Base-by-base conservation (phyloP, 92 coral and sea anemone genomes). In the Desmophyllum pertusum region DNA sequence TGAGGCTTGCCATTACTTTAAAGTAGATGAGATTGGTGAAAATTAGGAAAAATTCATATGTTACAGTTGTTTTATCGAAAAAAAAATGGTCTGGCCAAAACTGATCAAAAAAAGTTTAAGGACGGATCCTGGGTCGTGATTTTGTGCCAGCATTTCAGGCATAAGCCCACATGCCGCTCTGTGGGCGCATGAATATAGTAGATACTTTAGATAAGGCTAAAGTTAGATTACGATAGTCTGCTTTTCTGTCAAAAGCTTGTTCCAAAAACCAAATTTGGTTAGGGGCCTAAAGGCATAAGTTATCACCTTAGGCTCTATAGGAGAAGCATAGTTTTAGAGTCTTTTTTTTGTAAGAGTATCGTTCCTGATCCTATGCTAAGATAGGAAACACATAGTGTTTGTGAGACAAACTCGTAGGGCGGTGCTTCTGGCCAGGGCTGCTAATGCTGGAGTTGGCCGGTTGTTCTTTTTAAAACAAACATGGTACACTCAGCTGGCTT, bases 161-260 rank as follows among this genome's bases (percentile, higher is more conserved):
- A n/a, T n/a, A 73, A 73, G 13, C 41, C 40, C n/a, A 46, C 61
- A 27, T 73, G 77, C 38, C 77, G n/a, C n/a, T n/a, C 63, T 2
- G 63, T 73, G n/a, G 36, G n/a, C 8, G 4, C n/a, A n/a, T 46
- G 61, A n/a, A n/a, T n/a, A 45, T 61, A 45, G n/a, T n/a, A 5
- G 63, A 18, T 55, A 19, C 17, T 55, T n/a, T 55, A 55, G 63
- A 18, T 13, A 55, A n/a, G 25, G 63, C 63, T 55, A 6, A n/a
- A n/a, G n/a, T n/a, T 55, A 18, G 6, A 7, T n/a, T 15, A n/a
- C 25, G 1, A 55, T 55, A 0, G 63, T n/a, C 5, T 3, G 13
- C 25, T 19, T 14, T n/a, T 55, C 25, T 55, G n/a, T n/a, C n/a
- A n/a, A n/a, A n/a, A n/a, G n/a, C n/a, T n/a, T n/a, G n/a, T n/a